Base-by-base conservation (phyloP, 35 echinoderm and acorn worm species). In the Ophiothrix spiculata region DNA sequence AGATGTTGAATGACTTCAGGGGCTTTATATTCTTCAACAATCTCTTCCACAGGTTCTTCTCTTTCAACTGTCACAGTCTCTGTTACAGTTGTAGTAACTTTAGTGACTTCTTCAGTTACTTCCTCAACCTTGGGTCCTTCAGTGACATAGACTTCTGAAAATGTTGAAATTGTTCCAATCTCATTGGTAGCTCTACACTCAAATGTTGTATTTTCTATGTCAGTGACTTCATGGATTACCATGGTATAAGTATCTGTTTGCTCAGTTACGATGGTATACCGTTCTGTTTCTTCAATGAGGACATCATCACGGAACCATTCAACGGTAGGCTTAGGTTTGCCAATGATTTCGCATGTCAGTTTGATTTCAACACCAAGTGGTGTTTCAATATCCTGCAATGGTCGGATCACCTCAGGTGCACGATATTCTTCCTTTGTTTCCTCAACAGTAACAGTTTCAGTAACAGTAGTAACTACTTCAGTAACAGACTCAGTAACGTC, bases 161-260 rank as follows among this genome's bases (percentile, higher is more conserved):
- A 82, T 25, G 91, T 91, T 88, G 91, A 87, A 3, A 92, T 88
- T 56, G 90, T 94, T 29, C 95, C 95, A 25, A 81, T 81, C 37
- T 75, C 77, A 86, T 98, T 98, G 29, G 88, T 93, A 74, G 91
- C 95, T 73, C 86, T 83, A 87, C 95, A 98, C 76, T 86, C 91
- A 91, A 93, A 98, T 78, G 88, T 87, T 82, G 95, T 93, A 56
- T 98, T 92, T 82, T 98, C 91, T 56, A 79, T 37, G 29, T 93
- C 91, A 40, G 74, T 82, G 39, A 93, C 91, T 25, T 86, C 86
- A 54, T 42, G 83, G 39, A 93, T 93, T 38, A 93, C 39, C 37
- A 93, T 80, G 33, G 85, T 40, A 93, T 74, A 83, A 10, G 23
- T 56, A 33, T 86, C 86, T 79, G 88, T 81, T 86, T 32, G 78